Evolutionary conservation across 2,113 vertebrate genomes (phyloP), one percentile per base, ranked within the genome.

Genomic region (Myanophis thanlyinensis): DNA sequence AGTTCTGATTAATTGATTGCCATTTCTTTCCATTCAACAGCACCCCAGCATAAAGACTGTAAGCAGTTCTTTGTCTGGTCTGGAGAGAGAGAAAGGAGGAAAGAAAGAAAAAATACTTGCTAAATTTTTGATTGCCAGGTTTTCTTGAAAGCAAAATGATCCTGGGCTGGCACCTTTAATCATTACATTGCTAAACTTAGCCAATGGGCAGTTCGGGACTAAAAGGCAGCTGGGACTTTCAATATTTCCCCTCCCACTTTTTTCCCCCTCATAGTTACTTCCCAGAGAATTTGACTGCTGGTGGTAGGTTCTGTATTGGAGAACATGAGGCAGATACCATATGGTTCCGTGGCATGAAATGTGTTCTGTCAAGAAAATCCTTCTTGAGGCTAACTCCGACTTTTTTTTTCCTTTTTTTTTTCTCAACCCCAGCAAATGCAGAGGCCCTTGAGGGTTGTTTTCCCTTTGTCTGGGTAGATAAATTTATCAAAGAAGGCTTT

Each of bases 271-370:
- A 59, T 30, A 48, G 10, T n/a, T 62, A 15, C 9, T 27, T 35
- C 13, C 35, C 62, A 86, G 90, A 48, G 52, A 93, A 94, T 93
- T 92, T 89, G 91, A 53, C 84, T 84, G 89, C 90, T 67, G 51
- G 8, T 30, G 91, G 35, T 90, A 94, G 93, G 18, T 86, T 94
- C 89, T 92, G 89, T 35, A 94, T 89, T 90, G 93, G 67, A 93
- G 73, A 89, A 80, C 67, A 91, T 46, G 53, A 94, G 94, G 85
- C 90, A 94, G 59, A 85, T 35, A 88, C 40, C 1, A 12, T 52
- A 93, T 59, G 62, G 80, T 93, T 90, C 35, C 13, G 88, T 95
- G 90, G 87, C 48, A 3, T 23, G 1, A 52, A 85, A 87, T 93
- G 89, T 20, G 62, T 56, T 56, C 30, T 10, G 59, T 89, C 47